Evolutionary conservation across 2,888 invertebrate genomes (phyloP).

Genomic region (Eupithecia centaureata): DNA sequence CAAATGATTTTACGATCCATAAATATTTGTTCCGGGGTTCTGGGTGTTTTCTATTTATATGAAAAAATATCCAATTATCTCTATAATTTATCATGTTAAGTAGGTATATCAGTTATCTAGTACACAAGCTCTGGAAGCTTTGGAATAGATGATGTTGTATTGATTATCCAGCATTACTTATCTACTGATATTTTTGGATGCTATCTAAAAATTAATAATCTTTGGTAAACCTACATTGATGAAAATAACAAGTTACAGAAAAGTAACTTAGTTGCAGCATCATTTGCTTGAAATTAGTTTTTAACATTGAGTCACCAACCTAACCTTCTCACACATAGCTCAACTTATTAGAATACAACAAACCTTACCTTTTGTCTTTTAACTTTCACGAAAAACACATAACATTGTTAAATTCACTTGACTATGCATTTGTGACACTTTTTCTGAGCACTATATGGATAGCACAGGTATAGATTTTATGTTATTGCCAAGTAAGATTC

Average conservation of each 20-base stretch:
- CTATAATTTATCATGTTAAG: too few relatives aligned
- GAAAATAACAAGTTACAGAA: not conserved
- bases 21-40: too few relatives aligned
- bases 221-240: not conserved
- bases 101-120: too few relatives aligned
- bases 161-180: too few relatives aligned
- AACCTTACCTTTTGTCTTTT: slow-evolving; percentile 47
- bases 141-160: too few relatives aligned
- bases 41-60: too few relatives aligned
- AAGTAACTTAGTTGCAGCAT: not conserved
- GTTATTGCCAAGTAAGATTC: not conserved
- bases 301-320: slow-evolving; percentile 16
- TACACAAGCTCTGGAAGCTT: too few relatives aligned
- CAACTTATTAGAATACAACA: slow-evolving; percentile 17
- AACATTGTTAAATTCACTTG: slow-evolving; percentile 43
- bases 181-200: not conserved
- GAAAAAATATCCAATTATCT: too few relatives aligned
- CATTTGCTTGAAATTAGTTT: not conserved
- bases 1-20: too few relatives aligned
- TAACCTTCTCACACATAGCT: slow-evolving; percentile 7
- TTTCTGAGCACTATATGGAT: not conserved
- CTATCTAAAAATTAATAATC: not conserved
- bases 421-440: slow-evolving; percentile 38
- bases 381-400: slow-evolving; percentile 54
- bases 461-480: too few relatives aligned